Evolutionary conservation across 2,888 invertebrate genomes (phyloP), one percentile per base, ranked within the genome.

Genomic region (Trichacis sp.): DNA sequence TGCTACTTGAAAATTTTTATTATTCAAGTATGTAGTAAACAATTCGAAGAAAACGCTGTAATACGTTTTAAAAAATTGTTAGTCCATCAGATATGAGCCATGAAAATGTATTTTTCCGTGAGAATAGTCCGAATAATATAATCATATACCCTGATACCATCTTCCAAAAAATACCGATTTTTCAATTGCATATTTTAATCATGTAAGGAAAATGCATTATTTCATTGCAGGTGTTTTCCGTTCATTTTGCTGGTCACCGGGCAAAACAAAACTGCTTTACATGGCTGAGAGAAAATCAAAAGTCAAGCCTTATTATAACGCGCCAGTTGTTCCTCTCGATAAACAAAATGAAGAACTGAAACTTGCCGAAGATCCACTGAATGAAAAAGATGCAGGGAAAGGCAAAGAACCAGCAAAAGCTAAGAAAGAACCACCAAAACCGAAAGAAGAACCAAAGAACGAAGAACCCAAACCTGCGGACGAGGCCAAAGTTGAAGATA

Each of bases 241-340:
- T 14, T 83, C 88, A 20, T 87, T 92, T 38, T 87, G 89, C 66
- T 95, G 93, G 92, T 91, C 92, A 0, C 87, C 88, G 0, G 90
- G 91, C 77, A 93, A 92, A 78, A 88, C 85, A 0, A 88, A 90
- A 59, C 66, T 96, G 5, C 85, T 94, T 0, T 96, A 94, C 77
- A 86, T 95, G 1, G 95, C 95, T 14, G 95, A 96, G 82, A 91
- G 89, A 77, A 95, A 94, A n/a, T 33, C 33, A n/a, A 9, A 33
- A 3, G 33, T 33, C n/a, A 6, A 33, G 11, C 33, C 33, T 6
- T 33, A 33, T n/a, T 33, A 33, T n/a, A 33, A 33, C 8, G 11
- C 33, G 33, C 33, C 33, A n/a, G 33, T 33, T 6, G n/a, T 33
- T n/a, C 33, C 33, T n/a, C n/a, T n/a, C n/a, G n/a, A n/a, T n/a